Base-by-base conservation (phyloP, 1,140 invertebrate genomes). In the Pseudoatta argentina region DNA sequence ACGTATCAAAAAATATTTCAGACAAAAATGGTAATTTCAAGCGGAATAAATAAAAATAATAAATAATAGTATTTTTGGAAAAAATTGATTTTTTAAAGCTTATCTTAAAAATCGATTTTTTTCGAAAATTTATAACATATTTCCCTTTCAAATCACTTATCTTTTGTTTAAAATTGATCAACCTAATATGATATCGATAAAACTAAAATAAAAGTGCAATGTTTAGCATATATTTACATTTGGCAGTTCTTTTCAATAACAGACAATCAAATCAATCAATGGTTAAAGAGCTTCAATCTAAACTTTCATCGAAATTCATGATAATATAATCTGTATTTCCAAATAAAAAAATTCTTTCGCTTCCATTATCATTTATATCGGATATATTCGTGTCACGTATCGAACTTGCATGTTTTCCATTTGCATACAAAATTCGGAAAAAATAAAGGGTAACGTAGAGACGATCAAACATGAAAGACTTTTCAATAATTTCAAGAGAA, bases 371-470 rank as follows among this genome's bases (percentile, higher is more conserved):
- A 67, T 61, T 71, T 39, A 14, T 72, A 81, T 82, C 67, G 61
- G n/a, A 18, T 48, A 64, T 63, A 86, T 86, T 85, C 86, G 27
- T 53, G 79, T 87, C 86, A 87, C 86, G 86, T 87, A 87, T 87
- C 48, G 86, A 64, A 83, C 81, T 83, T 55, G 79, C 78, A 39
- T 72, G 34, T 57, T 64, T 24, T 14, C 34, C 78, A 87, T 87
- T 87, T 87, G 86, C 85, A 82, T 86, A 73, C 18, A 24, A 86
- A 73, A 86, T 86, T 66, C 57, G 61, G 66, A 66, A 44, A 51
- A 53, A 44, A 34, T 24, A 83, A 73, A 87, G 59, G 27, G 10
- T 51, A 55, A 21, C 30, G 64, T 24, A 27, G 48, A 57, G 66
- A 82, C 48, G 73, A 71, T 34, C 44, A 66, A 73, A 83, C 27